Evolutionary conservation across 2,797 vertebrate genomes (phyloP).

Genomic region (Scyliorhinus canicula): DNA sequence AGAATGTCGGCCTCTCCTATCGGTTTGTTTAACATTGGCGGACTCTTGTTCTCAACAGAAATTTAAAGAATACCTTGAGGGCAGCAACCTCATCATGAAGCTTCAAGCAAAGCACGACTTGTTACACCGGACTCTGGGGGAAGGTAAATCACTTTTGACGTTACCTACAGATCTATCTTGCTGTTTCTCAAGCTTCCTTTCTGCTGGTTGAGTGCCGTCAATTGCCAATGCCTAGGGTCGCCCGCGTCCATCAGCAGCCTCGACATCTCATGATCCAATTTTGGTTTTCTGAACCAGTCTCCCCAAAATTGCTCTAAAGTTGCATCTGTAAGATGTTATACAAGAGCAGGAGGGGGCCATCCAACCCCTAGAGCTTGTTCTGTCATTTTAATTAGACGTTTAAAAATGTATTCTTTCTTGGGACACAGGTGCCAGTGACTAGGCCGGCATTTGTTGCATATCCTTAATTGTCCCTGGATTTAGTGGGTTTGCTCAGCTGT

Average conservation of each 20-base stretch:
- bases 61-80: slow-evolving; percentile 95
- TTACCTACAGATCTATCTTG: not conserved
- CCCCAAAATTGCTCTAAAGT: not conserved
- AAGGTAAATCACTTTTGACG: slow-evolving; percentile 65
- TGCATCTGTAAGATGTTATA: not conserved
- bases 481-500: too few species aligned
- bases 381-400: not conserved
- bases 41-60: slow-evolving; percentile 71
- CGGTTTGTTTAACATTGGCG: too few species aligned
- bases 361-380: not conserved
- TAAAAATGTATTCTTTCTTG: too few species aligned
- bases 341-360: not conserved
- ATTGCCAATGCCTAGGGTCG: not conserved
- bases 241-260: not conserved
- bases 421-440: too few species aligned
- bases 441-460: too few species aligned
- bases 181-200: not conserved
- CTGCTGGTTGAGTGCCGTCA: not conserved
- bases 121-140: slow-evolving; percentile 85
- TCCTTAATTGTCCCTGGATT: too few species aligned
- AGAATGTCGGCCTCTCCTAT: not conserved
- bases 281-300: not conserved
- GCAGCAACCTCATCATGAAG: slow-evolving; percentile 97
- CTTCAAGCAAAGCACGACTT: slow-evolving; percentile 97
- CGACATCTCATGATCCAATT: not conserved